These are phyloP conservation scores for Drosophila micromelanica DNA, from an alignment of 1,140 invertebrate species.

Conservation along the genomic window DNA sequence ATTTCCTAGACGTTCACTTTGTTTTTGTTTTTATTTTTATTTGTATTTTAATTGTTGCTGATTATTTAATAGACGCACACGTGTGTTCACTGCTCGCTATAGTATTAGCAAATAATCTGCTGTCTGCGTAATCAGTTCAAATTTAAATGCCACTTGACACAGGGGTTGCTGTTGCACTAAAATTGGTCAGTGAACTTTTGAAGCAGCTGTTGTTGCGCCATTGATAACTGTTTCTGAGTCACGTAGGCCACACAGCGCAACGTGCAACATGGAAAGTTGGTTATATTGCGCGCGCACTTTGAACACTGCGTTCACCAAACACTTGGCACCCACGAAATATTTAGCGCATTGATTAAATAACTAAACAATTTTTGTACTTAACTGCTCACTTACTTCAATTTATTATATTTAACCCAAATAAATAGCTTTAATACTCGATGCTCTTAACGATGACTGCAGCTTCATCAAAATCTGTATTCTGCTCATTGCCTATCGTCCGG, in stretches of 20 bases:
- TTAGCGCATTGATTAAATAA: not conserved
- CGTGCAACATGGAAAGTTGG: constrained; percentile 60
- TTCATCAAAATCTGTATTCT: constrained; percentile 1
- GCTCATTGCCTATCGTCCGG: not conserved
- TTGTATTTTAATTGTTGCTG: constrained; percentile 22
- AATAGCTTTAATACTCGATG: constrained; percentile 14
- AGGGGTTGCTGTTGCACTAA: constrained; percentile 49
- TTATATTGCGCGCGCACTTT: constrained; percentile 27
- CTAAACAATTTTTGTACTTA: not conserved
- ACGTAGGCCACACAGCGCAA: constrained; percentile 72
- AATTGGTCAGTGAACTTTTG: constrained; percentile 75
- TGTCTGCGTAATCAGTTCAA: constrained; percentile 15
- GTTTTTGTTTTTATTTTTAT: constrained; percentile 41
- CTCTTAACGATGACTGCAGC: constrained; percentile 12
- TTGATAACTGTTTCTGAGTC: constrained; percentile 82
- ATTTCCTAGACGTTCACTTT: constrained; percentile 61
- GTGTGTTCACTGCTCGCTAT: constrained; percentile 15
- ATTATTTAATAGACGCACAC: constrained; percentile 46
- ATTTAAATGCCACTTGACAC: constrained; percentile 31
- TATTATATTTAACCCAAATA: constrained; percentile 1
- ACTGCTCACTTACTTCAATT: constrained; percentile 10
- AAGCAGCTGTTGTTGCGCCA: constrained; percentile 72
- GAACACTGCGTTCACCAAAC: not conserved
- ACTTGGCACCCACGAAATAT: not conserved
- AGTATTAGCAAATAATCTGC: not conserved